Percentiles rank a stretch among this genome's conserved stretches.
phyloP scores from a whole-genome alignment of 53 echinoderm and acorn worm species.

The Temnopleurus reevesii region DNA sequence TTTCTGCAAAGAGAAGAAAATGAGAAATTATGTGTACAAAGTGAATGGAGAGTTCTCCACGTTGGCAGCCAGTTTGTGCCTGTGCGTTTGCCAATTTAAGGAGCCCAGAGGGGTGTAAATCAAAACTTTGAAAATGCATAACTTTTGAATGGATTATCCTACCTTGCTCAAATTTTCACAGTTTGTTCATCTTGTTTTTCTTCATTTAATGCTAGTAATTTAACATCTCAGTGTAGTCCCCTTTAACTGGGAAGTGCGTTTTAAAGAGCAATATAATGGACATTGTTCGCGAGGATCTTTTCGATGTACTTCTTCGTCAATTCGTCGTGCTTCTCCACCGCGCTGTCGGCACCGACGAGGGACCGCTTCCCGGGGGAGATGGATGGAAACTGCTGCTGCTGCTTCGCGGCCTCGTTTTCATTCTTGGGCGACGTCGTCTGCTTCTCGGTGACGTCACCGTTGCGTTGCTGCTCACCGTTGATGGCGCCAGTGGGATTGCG shows the following conservation, averaged over 20 bases:
- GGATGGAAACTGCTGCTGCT: conserved; percentile 10
- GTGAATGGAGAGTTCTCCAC: no score
- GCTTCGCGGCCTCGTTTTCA: neutral
- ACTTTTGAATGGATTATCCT: no score
- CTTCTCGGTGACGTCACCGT: neutral
- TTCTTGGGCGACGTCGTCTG: neutral
- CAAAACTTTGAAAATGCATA: no score
- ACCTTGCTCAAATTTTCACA: neutral
- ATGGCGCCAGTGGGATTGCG: neutral
- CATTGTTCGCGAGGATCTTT: conserved; percentile 1
- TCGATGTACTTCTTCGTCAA: conserved; percentile 1
- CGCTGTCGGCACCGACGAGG: neutral
- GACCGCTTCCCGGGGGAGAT: conserved; percentile 13
- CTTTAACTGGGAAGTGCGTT: neutral
- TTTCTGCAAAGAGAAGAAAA: no score
- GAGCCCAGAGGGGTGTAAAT: no score
- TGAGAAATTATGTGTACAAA: no score
- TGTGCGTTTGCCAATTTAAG: no score
- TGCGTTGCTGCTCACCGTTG: neutral
- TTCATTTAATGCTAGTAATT: neutral
- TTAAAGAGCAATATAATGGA: neutral
- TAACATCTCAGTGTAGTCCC: neutral
- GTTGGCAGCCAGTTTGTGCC: no score
- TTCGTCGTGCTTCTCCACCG: neutral
- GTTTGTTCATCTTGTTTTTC: neutral